Conservation (phyloP, 2,113 vertebrate species). For the Dicerorhinus sumatrensis region DNA sequence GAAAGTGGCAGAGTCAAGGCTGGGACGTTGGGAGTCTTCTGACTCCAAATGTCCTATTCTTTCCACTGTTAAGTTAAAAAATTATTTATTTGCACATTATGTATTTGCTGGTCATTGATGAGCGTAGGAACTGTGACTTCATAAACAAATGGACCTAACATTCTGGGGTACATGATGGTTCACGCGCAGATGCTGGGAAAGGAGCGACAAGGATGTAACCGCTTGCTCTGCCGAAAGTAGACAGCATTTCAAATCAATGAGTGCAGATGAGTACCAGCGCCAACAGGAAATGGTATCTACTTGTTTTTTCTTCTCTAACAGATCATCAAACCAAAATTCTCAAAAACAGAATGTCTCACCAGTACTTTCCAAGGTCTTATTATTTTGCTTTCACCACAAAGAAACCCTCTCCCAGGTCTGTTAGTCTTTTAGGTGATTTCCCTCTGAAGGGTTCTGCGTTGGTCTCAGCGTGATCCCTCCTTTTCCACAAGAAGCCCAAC, state of each 20-base stretch:
- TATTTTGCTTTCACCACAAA: background rate
- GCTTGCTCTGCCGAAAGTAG: background rate
- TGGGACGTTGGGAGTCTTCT: background rate
- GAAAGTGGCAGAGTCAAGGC: background rate
- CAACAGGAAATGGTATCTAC: background rate
- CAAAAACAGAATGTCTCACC: background rate
- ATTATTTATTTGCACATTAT: background rate
- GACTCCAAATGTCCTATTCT: background rate
- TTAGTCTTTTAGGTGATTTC: background rate
- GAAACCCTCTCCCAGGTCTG: too few species aligned
- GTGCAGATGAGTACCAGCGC: background rate
- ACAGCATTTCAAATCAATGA: background rate
- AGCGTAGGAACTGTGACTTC: background rate
- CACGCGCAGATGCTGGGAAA: accelerated
- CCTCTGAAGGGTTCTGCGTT: background rate
- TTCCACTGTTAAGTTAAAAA: background rate
- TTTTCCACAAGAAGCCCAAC: background rate
- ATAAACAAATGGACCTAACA: accelerated
- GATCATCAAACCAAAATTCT: background rate
- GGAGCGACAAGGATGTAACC: background rate
- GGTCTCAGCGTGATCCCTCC: background rate
- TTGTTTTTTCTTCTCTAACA: background rate
- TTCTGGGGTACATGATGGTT: accelerated
- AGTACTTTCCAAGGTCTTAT: background rate
- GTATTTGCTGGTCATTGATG: background rate